A percentile compares a stretch with the other conserved stretches of the same genome.
These are phyloP conservation scores for Drosophila pseudoananassae DNA, from an alignment of 1,140 invertebrate genomes.

Conservation along the genomic window DNA sequence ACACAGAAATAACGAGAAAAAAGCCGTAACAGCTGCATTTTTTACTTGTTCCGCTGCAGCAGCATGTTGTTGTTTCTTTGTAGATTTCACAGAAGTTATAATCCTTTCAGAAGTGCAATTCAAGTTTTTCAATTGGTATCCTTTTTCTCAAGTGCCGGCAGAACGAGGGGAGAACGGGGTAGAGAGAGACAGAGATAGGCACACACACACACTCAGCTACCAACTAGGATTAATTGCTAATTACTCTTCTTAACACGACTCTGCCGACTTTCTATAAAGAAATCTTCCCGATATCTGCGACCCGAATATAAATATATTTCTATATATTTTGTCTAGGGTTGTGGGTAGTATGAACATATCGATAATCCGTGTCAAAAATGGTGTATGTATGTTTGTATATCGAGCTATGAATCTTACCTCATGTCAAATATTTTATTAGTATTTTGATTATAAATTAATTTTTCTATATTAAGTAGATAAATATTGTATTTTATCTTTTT, in stretches of 20 bases:
- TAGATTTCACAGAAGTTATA: slow-evolving; percentile 7
- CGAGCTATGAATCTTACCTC: no score
- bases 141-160: slow-evolving; percentile 5
- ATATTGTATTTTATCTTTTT: no score
- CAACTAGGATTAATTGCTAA: slow-evolving; percentile 14
- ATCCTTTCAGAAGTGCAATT: slow-evolving; percentile 6
- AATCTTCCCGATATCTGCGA: slow-evolving; percentile 10
- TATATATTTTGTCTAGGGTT: slow-evolving; percentile 2
- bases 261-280: slow-evolving; percentile 4
- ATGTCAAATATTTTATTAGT: no score
- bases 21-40: slow-evolving; percentile 52
- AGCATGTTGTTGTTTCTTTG: slow-evolving; percentile 57
- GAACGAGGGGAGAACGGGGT: neutral
- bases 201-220: slow-evolving; percentile 11
- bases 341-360: neutral
- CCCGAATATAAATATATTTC: neutral
- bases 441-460: no score
- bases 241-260: slow-evolving; percentile 29
- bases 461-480: no score
- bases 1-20: slow-evolving; percentile 48
- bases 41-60: slow-evolving; percentile 83
- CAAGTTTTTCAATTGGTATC: slow-evolving; percentile 12
- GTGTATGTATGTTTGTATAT: no score
- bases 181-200: slow-evolving; percentile 3
- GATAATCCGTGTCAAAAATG: neutral